Percentiles rank a stretch among this genome's conserved stretches.
Evolutionary conservation across 2,888 invertebrate species (phyloP).

Genomic region (Chrysolina haemoptera): DNA sequence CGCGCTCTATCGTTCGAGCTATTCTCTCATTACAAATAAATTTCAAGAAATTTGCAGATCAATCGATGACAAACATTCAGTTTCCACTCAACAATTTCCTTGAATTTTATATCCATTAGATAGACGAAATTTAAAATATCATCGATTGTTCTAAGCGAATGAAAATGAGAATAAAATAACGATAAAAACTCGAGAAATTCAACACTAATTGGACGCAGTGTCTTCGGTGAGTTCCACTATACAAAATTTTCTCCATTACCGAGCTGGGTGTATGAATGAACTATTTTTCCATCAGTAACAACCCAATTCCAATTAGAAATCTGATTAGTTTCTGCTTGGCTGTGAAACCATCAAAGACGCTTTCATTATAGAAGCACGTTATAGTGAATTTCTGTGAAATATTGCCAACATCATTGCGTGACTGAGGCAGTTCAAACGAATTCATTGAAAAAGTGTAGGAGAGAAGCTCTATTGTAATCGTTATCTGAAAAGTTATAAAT

Average conservation of each 20-base stretch:
- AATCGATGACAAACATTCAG: too few relatives aligned
- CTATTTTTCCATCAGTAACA: neutral
- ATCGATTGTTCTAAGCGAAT: too few relatives aligned
- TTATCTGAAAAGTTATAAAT: neutral
- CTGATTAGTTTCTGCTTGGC: neutral
- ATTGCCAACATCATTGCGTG: neutral
- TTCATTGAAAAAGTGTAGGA: neutral
- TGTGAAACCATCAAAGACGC: neutral
- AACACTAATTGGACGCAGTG: too few relatives aligned
- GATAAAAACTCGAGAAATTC: too few relatives aligned
- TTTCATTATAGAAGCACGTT: neutral
- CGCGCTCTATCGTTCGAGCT: too few relatives aligned
- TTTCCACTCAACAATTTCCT: too few relatives aligned
- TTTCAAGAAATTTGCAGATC: too few relatives aligned
- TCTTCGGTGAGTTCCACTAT: conserved; percentile 27
- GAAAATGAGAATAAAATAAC: too few relatives aligned
- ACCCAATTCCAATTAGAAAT: neutral
- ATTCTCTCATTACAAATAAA: too few relatives aligned
- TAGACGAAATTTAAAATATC: too few relatives aligned
- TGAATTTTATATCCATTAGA: too few relatives aligned
- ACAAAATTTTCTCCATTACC: neutral
- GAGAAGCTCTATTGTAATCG: neutral
- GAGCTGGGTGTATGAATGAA: neutral
- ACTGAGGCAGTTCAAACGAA: neutral
- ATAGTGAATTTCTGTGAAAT: neutral